Evolutionary conservation across 2,113 vertebrate genomes (phyloP).

Genomic region (Spermophilus dauricus): DNA sequence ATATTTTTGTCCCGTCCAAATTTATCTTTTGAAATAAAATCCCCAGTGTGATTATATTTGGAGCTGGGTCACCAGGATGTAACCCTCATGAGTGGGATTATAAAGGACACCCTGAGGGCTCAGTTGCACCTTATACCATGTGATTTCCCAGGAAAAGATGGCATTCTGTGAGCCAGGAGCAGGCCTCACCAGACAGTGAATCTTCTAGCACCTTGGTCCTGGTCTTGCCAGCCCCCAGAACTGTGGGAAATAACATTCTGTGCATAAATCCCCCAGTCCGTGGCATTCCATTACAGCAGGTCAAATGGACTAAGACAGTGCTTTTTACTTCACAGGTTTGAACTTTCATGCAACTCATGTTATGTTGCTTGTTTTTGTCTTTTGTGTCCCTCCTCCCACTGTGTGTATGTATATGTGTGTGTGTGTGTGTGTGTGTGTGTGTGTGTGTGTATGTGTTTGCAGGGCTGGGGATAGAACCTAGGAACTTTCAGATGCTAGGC

Average conservation of each 20-base stretch:
- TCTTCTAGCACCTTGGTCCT: no score
- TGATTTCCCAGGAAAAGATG: background rate
- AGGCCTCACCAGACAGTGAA: background rate
- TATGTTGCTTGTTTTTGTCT: no score
- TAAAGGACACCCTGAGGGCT: background rate
- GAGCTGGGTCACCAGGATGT: background rate
- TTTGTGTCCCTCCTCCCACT: no score
- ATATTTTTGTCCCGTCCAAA: background rate
- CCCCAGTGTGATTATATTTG: background rate
- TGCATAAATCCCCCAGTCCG: background rate
- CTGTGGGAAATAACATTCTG: background rate
- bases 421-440: no score
- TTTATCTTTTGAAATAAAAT: background rate
- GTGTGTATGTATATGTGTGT: no score
- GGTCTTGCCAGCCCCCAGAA: background rate
- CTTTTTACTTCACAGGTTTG: conserved; percentile 31
- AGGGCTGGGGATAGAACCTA: background rate
- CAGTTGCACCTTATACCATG: background rate
- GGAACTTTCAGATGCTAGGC: no score
- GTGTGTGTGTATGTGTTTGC: no score
- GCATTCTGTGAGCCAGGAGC: background rate
- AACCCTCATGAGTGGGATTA: background rate
- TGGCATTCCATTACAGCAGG: background rate
- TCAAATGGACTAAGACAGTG: background rate
- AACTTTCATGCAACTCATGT: background rate